Percentiles rank a stretch among this genome's conserved stretches.
These are phyloP conservation scores for Vannuccia rotundouncinata DNA, from an alignment of 2,888 invertebrate genomes.

Conservation along the genomic window DNA sequence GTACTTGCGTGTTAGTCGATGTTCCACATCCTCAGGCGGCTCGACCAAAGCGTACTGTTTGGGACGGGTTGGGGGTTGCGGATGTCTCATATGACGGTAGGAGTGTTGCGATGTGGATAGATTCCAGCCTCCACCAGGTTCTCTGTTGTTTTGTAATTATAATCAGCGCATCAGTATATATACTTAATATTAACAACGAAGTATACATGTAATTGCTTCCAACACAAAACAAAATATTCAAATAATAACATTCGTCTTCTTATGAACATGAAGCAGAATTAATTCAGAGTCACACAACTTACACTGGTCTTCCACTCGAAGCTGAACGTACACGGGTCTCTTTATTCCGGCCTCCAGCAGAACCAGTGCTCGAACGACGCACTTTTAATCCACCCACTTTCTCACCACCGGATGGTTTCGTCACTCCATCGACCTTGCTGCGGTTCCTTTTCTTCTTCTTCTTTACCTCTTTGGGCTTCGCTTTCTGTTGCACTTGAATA, in stretches of 20 bases:
- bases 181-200: background rate
- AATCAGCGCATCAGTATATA: no score
- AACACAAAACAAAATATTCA: background rate
- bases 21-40: background rate
- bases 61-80: background rate
- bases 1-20: constrained; percentile 15
- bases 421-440: background rate
- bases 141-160: no score
- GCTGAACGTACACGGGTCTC: background rate
- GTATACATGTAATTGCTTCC: background rate
- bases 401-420: background rate
- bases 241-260: background rate
- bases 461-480: background rate
- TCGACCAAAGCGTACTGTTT: no score
- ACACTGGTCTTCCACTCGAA: background rate
- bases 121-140: background rate
- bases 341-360: background rate
- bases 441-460: background rate
- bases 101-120: background rate
- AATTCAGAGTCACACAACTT: background rate
- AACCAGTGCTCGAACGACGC: background rate
- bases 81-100: background rate
- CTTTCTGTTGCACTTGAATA: background rate
- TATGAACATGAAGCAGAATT: background rate
- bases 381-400: background rate